Evolutionary conservation across 2,113 vertebrate genomes (phyloP).

Genomic region (Salvator merianae): DNA sequence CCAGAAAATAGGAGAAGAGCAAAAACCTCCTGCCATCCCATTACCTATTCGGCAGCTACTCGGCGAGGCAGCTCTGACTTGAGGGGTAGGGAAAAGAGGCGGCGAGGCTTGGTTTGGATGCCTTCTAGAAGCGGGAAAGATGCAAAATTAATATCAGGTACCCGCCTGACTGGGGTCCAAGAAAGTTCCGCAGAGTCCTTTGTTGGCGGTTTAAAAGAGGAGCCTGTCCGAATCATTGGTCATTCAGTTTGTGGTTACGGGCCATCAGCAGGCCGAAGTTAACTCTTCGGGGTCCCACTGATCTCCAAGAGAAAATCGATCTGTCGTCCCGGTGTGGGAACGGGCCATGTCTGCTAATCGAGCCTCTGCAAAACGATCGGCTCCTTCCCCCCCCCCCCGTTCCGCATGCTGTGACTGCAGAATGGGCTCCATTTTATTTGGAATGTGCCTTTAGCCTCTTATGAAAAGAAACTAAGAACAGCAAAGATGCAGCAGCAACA

Average conservation of each 20-base stretch:
- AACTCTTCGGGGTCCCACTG: neutral
- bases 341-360: too few species aligned
- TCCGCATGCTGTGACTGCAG: neutral
- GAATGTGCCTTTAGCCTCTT: neutral
- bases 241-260: neutral
- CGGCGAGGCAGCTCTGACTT: neutral
- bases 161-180: neutral
- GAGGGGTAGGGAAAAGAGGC: too few species aligned
- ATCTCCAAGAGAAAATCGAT: too few species aligned
- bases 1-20: neutral
- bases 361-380: too few species aligned
- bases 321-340: too few species aligned
- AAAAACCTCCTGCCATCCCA: neutral
- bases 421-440: neutral
- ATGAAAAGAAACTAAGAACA: neutral
- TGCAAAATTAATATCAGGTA: neutral
- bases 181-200: neutral
- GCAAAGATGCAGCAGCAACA: too few species aligned
- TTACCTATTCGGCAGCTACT: slow-evolving; percentile 11
- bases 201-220: neutral
- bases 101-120: neutral
- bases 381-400: too few species aligned
- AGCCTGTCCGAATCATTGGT: neutral
- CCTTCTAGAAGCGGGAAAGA: neutral
- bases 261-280: neutral